Base-by-base conservation (phyloP, 2,888 invertebrate genomes). In the Mimachlamys varia region DNA sequence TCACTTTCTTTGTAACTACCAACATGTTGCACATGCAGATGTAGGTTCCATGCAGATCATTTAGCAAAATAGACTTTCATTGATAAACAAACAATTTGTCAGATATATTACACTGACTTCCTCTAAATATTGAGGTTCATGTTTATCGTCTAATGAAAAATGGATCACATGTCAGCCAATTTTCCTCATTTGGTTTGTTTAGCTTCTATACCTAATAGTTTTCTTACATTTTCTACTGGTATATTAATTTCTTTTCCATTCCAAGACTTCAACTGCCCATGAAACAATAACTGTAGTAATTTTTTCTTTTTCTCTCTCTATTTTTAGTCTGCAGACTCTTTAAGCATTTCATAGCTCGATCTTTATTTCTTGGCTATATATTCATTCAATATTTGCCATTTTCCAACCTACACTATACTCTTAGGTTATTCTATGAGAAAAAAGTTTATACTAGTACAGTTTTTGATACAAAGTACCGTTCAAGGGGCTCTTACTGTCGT, bases 251-350 rank as follows among this genome's bases (percentile, higher is more conserved):
- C 58, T 58, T 58, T n/a, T n/a, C n/a, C 58, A 58, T n/a, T 2
- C 58, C n/a, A 58, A 58, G 58, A 58, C 58, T 58, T 58, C 58
- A 58, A 58, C 58, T 12, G 27, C 76, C 76, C 76, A 76, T 76
- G 76, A 76, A 15, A 76, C 76, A 76, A 58, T 58, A 58, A 58
- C 58, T 58, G 58, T 58, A 58, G 58, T 58, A 58, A 58, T 4
- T 58, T 58, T 22, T 22, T n/a, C 22, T 58, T 58, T 58, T 10
- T 58, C 58, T n/a, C 22, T n/a, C 22, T 58, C n/a, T 22, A n/a
- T n/a, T n/a, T n/a, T n/a, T n/a, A n/a, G 58, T 58, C 58, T 2
- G n/a, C 3, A n/a, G 58, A 58, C 58, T 58, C n/a, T 0, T 58
- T n/a, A n/a, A 58, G 0, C 58, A 7, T 58, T 10, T 19, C 1